A percentile compares a stretch with the other conserved stretches of the same genome.
Evolutionary conservation across 2,888 invertebrate species (phyloP).

Genomic region (Rosalia funebris): DNA sequence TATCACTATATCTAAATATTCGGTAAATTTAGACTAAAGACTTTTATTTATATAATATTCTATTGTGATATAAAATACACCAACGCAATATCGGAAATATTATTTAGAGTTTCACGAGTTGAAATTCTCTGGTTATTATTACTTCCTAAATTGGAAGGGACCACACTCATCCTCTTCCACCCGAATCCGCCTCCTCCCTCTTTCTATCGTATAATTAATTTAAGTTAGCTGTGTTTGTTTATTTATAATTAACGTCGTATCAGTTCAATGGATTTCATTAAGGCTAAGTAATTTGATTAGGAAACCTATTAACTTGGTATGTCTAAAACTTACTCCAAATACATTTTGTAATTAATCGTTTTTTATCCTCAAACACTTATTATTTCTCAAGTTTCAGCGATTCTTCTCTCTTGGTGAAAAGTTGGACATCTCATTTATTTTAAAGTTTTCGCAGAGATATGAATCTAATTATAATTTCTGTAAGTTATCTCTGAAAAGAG

Average conservation of each 20-base stretch:
- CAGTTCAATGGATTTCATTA: conserved; percentile 61
- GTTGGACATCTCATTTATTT: conserved; percentile 60
- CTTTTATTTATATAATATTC: too few relatives aligned
- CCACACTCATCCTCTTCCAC: conserved; percentile 40
- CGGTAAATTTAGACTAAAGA: too few relatives aligned
- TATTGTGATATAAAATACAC: neutral
- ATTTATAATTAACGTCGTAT: conserved; percentile 61
- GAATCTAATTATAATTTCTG: conserved; percentile 58
- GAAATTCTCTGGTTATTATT: conserved; percentile 13
- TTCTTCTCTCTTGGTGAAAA: conserved; percentile 48
- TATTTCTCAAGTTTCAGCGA: conserved; percentile 50
- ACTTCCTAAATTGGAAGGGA: conserved; percentile 28
- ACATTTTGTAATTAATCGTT: conserved; percentile 61
- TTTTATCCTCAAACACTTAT: conserved; percentile 56
- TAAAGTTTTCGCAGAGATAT: conserved; percentile 57
- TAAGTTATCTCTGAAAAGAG: conserved; percentile 46
- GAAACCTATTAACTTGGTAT: conserved; percentile 59
- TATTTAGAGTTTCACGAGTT: conserved; percentile 6
- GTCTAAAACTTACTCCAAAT: conserved; percentile 58
- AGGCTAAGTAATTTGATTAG: conserved; percentile 60
- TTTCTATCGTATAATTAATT: conserved; percentile 54
- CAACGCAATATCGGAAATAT: neutral
- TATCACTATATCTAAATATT: too few relatives aligned
- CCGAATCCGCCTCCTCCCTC: conserved; percentile 29
- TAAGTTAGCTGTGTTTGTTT: conserved; percentile 59